phyloP scores from a whole-genome alignment of 1,140 invertebrate genomes.

The Heliconius eleuchia region DNA sequence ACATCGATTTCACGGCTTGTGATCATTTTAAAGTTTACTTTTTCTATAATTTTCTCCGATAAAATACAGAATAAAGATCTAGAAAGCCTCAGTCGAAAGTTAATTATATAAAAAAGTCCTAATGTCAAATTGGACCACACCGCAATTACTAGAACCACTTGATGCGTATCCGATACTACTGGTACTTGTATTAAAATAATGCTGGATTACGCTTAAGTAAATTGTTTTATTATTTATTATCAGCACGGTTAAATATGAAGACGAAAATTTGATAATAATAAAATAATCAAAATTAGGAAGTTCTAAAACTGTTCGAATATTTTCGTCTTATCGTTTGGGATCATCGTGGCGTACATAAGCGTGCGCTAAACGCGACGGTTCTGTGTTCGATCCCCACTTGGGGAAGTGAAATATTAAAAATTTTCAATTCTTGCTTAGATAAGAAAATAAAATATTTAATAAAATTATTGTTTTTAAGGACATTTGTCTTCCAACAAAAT shows the following conservation, averaged over 20 bases:
- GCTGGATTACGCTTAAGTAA: slow-evolving; percentile 14
- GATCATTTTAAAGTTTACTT: slow-evolving; percentile 16
- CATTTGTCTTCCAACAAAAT: too few species aligned
- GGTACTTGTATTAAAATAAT: slow-evolving; percentile 37
- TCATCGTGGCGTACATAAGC: too few species aligned
- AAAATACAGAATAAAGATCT: slow-evolving; percentile 24
- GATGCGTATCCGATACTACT: slow-evolving; percentile 43
- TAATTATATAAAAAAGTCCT: slow-evolving; percentile 43
- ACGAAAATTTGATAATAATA: too few species aligned
- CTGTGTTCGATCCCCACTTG: too few species aligned
- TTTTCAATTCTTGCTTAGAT: too few species aligned
- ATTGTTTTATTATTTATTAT: background rate
- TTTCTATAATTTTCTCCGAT: slow-evolving; percentile 25
- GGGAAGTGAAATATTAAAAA: too few species aligned
- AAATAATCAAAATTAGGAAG: too few species aligned
- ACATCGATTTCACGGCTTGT: slow-evolving; percentile 28
- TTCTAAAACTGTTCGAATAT: too few species aligned
- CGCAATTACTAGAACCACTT: slow-evolving; percentile 42
- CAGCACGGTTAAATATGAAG: background rate
- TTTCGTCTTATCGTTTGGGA: too few species aligned
- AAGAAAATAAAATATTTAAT: too few species aligned
- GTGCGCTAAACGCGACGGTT: too few species aligned
- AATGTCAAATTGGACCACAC: slow-evolving; percentile 36
- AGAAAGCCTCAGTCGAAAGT: slow-evolving; percentile 38
- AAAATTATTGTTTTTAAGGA: too few species aligned